Evolutionary conservation across 2,113 vertebrate genomes (phyloP).

Genomic region (Tapirus terrestris): DNA sequence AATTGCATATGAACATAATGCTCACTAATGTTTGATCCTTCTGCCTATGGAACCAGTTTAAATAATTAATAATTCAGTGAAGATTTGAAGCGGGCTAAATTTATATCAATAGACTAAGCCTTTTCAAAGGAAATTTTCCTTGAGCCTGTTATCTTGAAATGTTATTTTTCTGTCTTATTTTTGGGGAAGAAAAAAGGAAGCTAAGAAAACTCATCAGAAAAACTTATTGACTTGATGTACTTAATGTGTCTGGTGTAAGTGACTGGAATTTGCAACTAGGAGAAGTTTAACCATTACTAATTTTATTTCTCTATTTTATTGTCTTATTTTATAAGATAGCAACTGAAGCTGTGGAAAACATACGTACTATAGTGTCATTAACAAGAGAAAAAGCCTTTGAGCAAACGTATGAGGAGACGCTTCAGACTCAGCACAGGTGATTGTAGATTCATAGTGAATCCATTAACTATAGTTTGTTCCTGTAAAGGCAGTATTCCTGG

Average conservation of each 20-base stretch:
- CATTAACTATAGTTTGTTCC: neutral
- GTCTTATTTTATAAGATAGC: conserved; percentile 71
- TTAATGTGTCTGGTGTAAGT: neutral
- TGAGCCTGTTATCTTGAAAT: neutral
- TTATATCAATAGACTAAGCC: neutral
- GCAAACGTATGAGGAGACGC: conserved; percentile 70
- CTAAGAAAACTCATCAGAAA: conserved; percentile 33
- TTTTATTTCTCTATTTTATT: conserved; percentile 39
- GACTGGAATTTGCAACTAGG: neutral
- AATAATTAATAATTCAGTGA: conserved; percentile 50
- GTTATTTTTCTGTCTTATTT: conserved; percentile 18
- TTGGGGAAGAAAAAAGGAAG: neutral
- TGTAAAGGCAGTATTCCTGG: neutral
- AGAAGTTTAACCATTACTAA: conserved; percentile 33
- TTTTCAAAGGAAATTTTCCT: conserved; percentile 41
- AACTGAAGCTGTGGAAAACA: conserved; percentile 77
- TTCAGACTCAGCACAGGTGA: conserved; percentile 74
- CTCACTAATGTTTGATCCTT: neutral
- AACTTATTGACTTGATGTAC: neutral
- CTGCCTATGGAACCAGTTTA: neutral
- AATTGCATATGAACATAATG: neutral
- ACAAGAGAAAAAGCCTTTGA: conserved; percentile 76
- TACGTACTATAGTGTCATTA: conserved; percentile 77
- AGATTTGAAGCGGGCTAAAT: conserved; percentile 26
- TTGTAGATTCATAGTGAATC: too few relatives aligned